These are phyloP conservation scores for Emydura subglobosa DNA, from an alignment of 2,113 vertebrate genomes.

Conservation along the genomic window DNA sequence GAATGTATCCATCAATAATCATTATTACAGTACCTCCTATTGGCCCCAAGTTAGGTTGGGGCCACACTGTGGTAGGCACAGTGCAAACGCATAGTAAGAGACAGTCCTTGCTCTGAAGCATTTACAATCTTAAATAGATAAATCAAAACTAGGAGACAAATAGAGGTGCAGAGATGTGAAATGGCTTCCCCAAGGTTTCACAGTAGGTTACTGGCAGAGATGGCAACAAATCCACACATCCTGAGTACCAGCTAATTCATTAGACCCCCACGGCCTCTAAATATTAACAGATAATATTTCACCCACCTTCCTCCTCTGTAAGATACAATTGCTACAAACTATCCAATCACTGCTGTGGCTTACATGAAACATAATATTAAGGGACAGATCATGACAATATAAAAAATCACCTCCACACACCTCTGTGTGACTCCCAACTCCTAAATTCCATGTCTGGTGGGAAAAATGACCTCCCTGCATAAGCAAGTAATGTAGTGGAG, in stretches of 20 bases:
- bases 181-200: background rate
- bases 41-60: background rate
- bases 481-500: background rate
- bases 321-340: background rate
- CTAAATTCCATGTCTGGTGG: background rate
- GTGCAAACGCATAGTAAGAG: background rate
- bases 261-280: background rate
- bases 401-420: background rate
- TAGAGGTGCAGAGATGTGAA: too few species aligned
- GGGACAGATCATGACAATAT: background rate
- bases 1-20: background rate
- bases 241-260: background rate
- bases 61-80: background rate
- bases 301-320: background rate
- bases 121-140: background rate
- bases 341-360: background rate
- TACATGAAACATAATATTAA: background rate
- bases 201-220: background rate
- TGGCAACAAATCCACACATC: background rate
- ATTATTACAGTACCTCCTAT: background rate
- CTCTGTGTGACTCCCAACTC: background rate
- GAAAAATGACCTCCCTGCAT: background rate
- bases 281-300: background rate
- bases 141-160: background rate
- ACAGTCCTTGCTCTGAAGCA: too few species aligned